Evolutionary conservation across 2,888 invertebrate species (phyloP).

Genomic region (Diarsia dahlii): DNA sequence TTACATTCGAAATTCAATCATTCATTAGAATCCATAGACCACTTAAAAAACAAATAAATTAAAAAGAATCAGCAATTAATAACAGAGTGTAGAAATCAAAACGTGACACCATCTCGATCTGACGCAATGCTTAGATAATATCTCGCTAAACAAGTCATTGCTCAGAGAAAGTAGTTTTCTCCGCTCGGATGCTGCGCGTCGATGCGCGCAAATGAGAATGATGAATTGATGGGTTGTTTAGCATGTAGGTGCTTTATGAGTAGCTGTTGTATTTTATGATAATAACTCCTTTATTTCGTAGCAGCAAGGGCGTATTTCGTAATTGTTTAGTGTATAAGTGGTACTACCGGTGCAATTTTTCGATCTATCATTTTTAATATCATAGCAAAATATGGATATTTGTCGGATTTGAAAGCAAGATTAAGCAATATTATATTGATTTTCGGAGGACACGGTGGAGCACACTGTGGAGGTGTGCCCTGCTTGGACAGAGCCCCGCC

Average conservation of each 20-base stretch:
- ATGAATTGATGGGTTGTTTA: conserved; percentile 21
- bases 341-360: too few relatives aligned
- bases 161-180: conserved; percentile 68
- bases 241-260: conserved; percentile 1
- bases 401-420: not conserved
- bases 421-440: too few relatives aligned
- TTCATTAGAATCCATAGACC: not conserved
- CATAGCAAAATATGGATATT: too few relatives aligned
- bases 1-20: too few relatives aligned
- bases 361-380: not conserved
- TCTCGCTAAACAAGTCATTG: conserved; percentile 67
- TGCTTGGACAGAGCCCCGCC: too few relatives aligned
- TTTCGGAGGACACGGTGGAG: too few relatives aligned
- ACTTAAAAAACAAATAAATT: not conserved
- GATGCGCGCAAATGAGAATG: conserved; percentile 50
- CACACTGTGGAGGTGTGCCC: too few relatives aligned
- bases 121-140: conserved; percentile 66
- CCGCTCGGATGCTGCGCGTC: conserved; percentile 71
- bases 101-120: conserved; percentile 29
- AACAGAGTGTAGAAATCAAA: conserved; percentile 47
- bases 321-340: not conserved
- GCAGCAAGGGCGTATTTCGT: not conserved
- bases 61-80: conserved; percentile 33
- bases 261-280: not conserved
- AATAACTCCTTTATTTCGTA: not conserved